These are phyloP conservation scores for Enteromius viviparus DNA, from an alignment of 2,797 vertebrate species.

Conservation along the genomic window DNA sequence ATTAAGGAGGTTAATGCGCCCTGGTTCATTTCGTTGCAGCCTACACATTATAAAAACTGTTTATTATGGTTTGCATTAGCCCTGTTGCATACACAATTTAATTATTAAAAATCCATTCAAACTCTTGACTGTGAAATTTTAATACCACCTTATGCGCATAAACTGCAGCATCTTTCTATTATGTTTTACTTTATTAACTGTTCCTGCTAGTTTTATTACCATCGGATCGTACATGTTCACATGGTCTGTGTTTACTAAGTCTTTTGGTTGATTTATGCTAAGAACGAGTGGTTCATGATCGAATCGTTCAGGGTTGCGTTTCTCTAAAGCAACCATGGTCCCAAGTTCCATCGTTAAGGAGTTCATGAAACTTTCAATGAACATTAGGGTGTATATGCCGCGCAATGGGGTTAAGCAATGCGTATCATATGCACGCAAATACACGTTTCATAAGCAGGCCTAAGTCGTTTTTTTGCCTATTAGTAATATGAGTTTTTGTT, in stretches of 20 bases:
- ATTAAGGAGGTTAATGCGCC: too few species aligned
- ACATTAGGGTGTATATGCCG: too few species aligned
- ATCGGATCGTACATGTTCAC: background rate
- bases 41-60: background rate
- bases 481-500: too few species aligned
- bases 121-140: background rate
- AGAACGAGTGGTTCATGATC: background rate
- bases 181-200: background rate
- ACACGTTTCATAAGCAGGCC: too few species aligned
- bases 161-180: background rate
- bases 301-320: background rate
- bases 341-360: too few species aligned
- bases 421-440: too few species aligned
- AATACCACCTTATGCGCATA: background rate
- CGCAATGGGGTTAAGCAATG: too few species aligned
- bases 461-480: too few species aligned
- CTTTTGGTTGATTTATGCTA: background rate
- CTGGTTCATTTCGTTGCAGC: background rate
- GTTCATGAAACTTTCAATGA: too few species aligned
- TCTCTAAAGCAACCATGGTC: too few species aligned
- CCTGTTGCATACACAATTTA: background rate
- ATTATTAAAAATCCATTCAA: background rate
- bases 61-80: background rate
- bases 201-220: background rate
- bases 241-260: background rate